Base-by-base conservation (phyloP, 2,113 vertebrate species). In the Meles meles region DNA sequence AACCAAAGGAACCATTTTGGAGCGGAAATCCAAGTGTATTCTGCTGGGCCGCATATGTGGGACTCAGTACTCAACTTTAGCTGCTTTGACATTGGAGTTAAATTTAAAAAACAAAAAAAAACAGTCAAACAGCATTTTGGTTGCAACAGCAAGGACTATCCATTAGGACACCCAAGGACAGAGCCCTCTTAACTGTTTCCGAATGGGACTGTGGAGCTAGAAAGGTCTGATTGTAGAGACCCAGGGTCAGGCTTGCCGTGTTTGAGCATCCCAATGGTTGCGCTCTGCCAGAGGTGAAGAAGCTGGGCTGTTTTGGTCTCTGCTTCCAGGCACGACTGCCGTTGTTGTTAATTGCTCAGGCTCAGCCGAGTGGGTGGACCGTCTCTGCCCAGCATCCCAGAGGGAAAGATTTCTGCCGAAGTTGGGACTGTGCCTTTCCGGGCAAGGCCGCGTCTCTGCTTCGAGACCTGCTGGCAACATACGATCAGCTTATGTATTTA, bases 251-350 rank as follows among this genome's bases (percentile, higher is more conserved):
- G 29, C 44, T 7, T 42, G 20, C 61, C 14, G 2, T 2, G 1
- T 63, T n/a, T 44, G 21, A 7, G 3, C 5, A 7, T 34, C 20
- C 18, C 12, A 4, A 29, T 23, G 44, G 5, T 10, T 15, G 4
- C 1, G 0, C 63, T 25, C 49, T 49, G 7, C 6, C n/a, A 4
- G 0, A 20, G 15, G 12, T 3, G 10, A 20, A 18, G 71, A 61
- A 13, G 42, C 29, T 20, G 1, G 11, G 21, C 52, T 79, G 2
- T 10, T 79, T 61, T 72, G 63, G 55, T 71, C 10, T 65, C 5
- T 1, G 6, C 44, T 15, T 25, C 39, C 20, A n/a, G 37, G 12
- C 2, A 1, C 44, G 39, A 14, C 44, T 18, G 29, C n/a, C 3
- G 2, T 31, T 6, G 44, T 44, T 11, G 1, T n/a, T 17, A 6